Percentiles rank a stretch among this genome's conserved stretches.
These are phyloP conservation scores for Tachystola acroxantha DNA, from an alignment of 2,888 invertebrate species.

Conservation along the genomic window DNA sequence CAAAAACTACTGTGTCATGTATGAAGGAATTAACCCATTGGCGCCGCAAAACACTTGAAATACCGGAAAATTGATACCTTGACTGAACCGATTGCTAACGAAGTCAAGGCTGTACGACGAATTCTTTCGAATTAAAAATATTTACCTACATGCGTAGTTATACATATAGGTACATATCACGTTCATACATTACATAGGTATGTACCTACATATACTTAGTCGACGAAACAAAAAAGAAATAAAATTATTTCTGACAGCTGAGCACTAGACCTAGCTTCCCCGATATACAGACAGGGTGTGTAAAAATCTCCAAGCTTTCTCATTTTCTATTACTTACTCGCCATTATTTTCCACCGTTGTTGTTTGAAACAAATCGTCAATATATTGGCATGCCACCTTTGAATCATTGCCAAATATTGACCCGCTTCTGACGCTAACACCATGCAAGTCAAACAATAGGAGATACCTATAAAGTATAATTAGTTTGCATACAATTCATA, in stretches of 20 bases:
- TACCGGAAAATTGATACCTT: conserved; percentile 40
- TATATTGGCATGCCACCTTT: conserved; percentile 11
- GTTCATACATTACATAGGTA: no score
- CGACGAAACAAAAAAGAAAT: no score
- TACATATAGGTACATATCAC: conserved; percentile 3
- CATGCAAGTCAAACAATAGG: conserved; percentile 14
- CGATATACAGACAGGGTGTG: no score
- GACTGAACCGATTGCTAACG: conserved; percentile 27
- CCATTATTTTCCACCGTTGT: no score
- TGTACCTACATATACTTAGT: no score
- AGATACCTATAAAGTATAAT: conserved; percentile 11
- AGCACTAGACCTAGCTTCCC: no score
- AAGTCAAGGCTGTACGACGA: conserved; percentile 37
- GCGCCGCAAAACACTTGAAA: conserved; percentile 32
- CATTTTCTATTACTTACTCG: no score
- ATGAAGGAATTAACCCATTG: no score
- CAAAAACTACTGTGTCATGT: no score
- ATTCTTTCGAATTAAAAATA: conserved; percentile 19
- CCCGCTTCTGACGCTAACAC: conserved; percentile 12
- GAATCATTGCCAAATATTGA: conserved; percentile 15
- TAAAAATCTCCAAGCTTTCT: no score
- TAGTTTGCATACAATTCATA: conserved; percentile 14
- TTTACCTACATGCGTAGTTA: not conserved
- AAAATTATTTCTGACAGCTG: no score
- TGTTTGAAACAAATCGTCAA: no score